Conservation (phyloP, 2,797 vertebrate genomes). For the Chaenodraco wilsoni region DNA sequence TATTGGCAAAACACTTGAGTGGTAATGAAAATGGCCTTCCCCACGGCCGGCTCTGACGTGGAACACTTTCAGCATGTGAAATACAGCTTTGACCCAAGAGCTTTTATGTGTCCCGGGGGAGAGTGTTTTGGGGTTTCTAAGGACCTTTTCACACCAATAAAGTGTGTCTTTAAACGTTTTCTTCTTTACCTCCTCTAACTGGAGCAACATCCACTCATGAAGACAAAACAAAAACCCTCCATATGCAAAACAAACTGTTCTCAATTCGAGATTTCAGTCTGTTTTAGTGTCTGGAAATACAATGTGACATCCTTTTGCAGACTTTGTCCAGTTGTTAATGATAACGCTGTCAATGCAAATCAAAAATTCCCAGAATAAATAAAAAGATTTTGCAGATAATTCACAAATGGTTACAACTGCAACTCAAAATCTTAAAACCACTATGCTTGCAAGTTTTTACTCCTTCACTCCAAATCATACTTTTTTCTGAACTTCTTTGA, state of each 20-base stretch:
- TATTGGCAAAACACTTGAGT: constrained; percentile 52
- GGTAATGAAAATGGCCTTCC: constrained; percentile 60
- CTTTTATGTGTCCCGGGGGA: constrained; percentile 67
- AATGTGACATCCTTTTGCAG: constrained; percentile 44
- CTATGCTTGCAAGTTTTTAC: not conserved
- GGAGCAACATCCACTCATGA: constrained; percentile 44
- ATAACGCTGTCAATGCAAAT: constrained; percentile 42
- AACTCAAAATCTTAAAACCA: not conserved
- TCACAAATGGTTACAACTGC: constrained; percentile 26
- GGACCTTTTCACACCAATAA: constrained; percentile 71
- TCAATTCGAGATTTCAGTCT: constrained; percentile 42
- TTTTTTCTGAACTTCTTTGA: not conserved
- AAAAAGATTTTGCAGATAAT: constrained; percentile 18
- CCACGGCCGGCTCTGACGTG: constrained; percentile 38
- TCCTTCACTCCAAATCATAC: not conserved
- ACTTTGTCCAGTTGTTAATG: constrained; percentile 47
- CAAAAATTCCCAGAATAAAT: constrained; percentile 32
- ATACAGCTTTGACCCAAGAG: constrained; percentile 67
- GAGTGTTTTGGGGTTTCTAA: constrained; percentile 59
- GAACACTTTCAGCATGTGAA: constrained; percentile 69
- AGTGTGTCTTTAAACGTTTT: constrained; percentile 58
- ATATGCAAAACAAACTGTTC: constrained; percentile 46
- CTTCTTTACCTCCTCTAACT: constrained; percentile 30
- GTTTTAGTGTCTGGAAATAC: constrained; percentile 44
- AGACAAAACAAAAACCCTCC: constrained; percentile 40